Evolutionary conservation across 2,113 vertebrate genomes (phyloP).

Genomic region (Thamnophis sirtalis): DNA sequence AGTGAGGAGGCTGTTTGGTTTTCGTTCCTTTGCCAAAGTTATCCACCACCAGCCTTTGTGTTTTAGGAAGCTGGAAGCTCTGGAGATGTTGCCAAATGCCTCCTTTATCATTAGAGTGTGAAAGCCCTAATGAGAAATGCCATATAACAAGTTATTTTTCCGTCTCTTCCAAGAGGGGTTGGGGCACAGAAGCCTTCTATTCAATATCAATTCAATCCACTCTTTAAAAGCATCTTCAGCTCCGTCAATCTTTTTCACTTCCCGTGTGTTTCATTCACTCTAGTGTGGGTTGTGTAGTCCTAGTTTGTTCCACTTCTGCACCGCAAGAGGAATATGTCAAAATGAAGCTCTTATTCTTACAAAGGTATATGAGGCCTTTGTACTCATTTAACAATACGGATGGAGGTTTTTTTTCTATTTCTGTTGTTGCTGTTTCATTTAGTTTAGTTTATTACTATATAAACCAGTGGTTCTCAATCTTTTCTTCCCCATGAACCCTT

Average conservation of each 20-base stretch:
- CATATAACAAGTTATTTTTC: background rate
- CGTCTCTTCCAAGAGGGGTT: background rate
- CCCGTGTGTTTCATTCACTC: background rate
- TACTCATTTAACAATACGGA: background rate
- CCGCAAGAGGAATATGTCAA: background rate
- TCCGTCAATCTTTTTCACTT: background rate
- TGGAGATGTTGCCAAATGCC: background rate
- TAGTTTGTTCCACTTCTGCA: background rate
- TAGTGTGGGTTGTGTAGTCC: background rate
- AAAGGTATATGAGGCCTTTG: background rate
- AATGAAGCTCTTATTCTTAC: background rate
- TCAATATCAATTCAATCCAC: background rate
- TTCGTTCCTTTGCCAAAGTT: background rate
- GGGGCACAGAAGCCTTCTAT: background rate
- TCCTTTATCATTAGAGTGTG: background rate
- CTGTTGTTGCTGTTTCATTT: background rate
- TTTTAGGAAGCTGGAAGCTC: background rate
- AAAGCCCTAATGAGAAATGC: background rate
- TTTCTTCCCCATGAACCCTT: background rate
- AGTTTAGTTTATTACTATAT: background rate
- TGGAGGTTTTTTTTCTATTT: background rate
- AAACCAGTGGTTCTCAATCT: background rate
- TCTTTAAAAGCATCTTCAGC: background rate
- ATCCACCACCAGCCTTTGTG: background rate
- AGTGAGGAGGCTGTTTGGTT: background rate